Evolutionary conservation across 2,797 vertebrate species (phyloP).

Genomic region (Pampus argenteus): DNA sequence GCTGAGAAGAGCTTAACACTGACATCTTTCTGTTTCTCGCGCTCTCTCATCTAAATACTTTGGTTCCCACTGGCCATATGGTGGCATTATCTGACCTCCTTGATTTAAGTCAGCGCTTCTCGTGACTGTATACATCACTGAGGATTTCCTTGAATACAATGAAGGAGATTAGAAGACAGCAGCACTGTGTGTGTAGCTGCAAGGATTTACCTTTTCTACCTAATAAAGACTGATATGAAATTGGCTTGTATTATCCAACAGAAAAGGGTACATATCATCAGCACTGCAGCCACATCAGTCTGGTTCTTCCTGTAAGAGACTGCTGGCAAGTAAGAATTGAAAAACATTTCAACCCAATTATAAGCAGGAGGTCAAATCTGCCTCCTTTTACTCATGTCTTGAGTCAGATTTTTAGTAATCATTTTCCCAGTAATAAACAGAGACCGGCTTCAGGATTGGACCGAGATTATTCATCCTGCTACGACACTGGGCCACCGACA

Average conservation of each 20-base stretch:
- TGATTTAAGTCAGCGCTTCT: slow-evolving; percentile 47
- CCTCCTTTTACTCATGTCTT: slow-evolving; percentile 7
- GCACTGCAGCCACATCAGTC: too few species aligned
- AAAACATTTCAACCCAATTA: not conserved
- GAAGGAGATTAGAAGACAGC: slow-evolving; percentile 50
- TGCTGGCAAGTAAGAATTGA: too few species aligned
- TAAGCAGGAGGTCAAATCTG: not conserved
- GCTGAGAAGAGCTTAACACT: slow-evolving; percentile 53
- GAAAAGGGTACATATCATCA: too few species aligned
- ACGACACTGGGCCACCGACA: slow-evolving; percentile 12
- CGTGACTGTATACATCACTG: slow-evolving; percentile 30
- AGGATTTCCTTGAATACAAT: slow-evolving; percentile 65
- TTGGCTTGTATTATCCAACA: not conserved
- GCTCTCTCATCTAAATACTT: slow-evolving; percentile 49
- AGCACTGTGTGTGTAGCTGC: too few species aligned
- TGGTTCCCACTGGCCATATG: slow-evolving; percentile 69
- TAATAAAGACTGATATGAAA: not conserved
- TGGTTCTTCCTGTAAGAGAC: not conserved
- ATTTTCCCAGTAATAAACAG: not conserved
- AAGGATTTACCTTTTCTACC: not conserved
- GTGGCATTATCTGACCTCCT: slow-evolving; percentile 60
- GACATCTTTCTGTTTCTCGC: slow-evolving; percentile 24
- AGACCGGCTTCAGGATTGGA: not conserved
- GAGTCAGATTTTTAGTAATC: too few species aligned
- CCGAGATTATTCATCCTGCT: slow-evolving; percentile 9